Percentiles rank a stretch among this genome's conserved stretches.
These are phyloP conservation scores for Zophobas morio DNA, from an alignment of 1,140 invertebrate genomes.

Conservation along the genomic window DNA sequence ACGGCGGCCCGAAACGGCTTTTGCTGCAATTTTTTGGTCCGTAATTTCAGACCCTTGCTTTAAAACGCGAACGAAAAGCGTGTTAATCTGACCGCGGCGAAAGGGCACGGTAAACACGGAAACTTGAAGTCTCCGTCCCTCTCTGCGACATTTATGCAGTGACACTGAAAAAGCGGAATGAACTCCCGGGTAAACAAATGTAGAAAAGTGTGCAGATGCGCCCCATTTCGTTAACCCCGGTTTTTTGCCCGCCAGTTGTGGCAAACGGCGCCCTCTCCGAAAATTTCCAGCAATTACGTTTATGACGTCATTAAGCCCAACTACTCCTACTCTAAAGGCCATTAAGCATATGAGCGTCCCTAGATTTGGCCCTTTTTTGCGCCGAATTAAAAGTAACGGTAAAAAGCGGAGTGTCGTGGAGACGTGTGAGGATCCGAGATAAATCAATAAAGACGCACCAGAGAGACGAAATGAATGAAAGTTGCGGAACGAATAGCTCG, in stretches of 20 bases:
- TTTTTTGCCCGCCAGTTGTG: background rate
- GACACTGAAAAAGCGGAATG: too few relatives aligned
- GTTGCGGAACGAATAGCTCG: background rate
- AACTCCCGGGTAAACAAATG: background rate
- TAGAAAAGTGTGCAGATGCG: background rate
- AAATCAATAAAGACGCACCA: background rate
- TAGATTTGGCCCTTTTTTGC: background rate
- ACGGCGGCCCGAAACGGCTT: background rate
- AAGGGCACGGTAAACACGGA: too few relatives aligned
- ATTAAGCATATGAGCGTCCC: slow-evolving; percentile 5
- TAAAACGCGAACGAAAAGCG: background rate
- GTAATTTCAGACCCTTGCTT: background rate
- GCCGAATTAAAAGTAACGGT: too few relatives aligned
- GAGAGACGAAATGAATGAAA: background rate
- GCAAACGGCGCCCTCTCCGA: background rate
- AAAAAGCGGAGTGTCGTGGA: background rate
- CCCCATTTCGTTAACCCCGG: background rate
- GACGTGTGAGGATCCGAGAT: background rate
- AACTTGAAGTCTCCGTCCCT: too few relatives aligned
- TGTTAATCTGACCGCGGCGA: too few relatives aligned
- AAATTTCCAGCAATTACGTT: slow-evolving; percentile 27
- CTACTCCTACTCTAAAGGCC: slow-evolving; percentile 7
- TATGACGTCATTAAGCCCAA: slow-evolving; percentile 20
- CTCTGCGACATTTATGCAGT: too few relatives aligned
- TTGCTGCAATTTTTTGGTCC: background rate